These are phyloP conservation scores for Pygoscelis antarcticus DNA, from an alignment of 2,113 vertebrate species.

Conservation along the genomic window DNA sequence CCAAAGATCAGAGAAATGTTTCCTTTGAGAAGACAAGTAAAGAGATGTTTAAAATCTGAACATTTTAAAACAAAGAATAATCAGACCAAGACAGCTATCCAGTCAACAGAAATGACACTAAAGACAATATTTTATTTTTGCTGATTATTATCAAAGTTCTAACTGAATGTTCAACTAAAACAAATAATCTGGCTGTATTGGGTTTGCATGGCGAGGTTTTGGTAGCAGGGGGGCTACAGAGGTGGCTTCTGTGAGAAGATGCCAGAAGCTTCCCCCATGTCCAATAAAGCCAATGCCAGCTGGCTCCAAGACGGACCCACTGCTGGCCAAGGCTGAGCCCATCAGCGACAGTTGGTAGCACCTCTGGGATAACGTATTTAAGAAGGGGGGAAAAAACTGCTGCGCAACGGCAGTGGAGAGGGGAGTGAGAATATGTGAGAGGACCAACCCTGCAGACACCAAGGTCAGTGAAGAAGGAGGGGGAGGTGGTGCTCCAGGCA, in stretches of 20 bases:
- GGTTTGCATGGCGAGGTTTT: not conserved
- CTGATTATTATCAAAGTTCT: not conserved
- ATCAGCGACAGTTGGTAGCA: not conserved
- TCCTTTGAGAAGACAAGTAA: not conserved
- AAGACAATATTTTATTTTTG: not conserved
- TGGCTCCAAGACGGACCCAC: not conserved
- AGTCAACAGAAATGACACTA: not conserved
- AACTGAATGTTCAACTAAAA: not conserved
- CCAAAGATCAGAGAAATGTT: not conserved
- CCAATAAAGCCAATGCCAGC: not conserved
- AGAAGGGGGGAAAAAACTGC: not conserved
- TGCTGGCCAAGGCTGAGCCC: not conserved
- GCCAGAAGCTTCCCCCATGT: not conserved
- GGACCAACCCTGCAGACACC: no score
- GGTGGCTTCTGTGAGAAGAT: not conserved
- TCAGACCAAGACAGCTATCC: not conserved
- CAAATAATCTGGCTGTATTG: not conserved
- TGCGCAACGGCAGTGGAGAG: not conserved
- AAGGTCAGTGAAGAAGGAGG: no score
- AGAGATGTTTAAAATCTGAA: not conserved
- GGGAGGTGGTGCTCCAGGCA: no score
- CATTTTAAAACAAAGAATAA: not conserved
- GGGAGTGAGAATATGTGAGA: no score
- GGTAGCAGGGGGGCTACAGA: not conserved
- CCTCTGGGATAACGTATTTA: not conserved